Conservation (phyloP, 2,113 vertebrate genomes). For the Scolopax mira region DNA sequence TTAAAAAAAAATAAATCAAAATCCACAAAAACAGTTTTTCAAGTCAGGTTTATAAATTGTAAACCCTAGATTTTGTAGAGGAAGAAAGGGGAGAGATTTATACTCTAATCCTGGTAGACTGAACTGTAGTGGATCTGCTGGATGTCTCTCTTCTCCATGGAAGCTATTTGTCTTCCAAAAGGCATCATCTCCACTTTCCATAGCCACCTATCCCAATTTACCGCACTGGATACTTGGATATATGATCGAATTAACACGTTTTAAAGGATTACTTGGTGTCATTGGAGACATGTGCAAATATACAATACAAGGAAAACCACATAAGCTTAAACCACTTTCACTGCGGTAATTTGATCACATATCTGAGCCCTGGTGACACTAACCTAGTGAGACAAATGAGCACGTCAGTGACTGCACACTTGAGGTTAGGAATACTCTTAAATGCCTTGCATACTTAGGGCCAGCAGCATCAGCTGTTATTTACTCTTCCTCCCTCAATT, state of each 20-base stretch:
- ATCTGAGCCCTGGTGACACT: conserved; percentile 53
- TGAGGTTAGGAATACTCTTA: conserved; percentile 39
- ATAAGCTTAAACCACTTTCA: conserved; percentile 66
- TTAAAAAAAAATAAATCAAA: not conserved
- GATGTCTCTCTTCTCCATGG: not conserved
- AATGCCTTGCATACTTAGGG: conserved; percentile 2
- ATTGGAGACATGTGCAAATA: conserved; percentile 53
- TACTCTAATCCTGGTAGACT: not conserved
- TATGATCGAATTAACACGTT: conserved; percentile 52
- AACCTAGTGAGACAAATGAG: conserved; percentile 67
- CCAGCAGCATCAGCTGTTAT: conserved; percentile 30
- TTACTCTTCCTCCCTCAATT: conserved; percentile 54
- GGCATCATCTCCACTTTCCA: conserved; percentile 32
- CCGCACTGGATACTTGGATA: conserved; percentile 3
- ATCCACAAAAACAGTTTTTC: not conserved
- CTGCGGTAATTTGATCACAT: conserved; percentile 58
- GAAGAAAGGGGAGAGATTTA: not conserved
- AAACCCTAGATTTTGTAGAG: not conserved
- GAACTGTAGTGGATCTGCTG: not conserved
- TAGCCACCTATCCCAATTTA: conserved; percentile 43
- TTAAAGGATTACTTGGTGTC: conserved; percentile 67
- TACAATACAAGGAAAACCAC: conserved; percentile 62
- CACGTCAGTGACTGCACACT: conserved; percentile 18
- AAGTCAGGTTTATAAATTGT: not conserved
- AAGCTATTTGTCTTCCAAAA: conserved; percentile 29